Conservation (phyloP, 2,888 invertebrate species). For the Sphaerolaimus hirsutus region DNA sequence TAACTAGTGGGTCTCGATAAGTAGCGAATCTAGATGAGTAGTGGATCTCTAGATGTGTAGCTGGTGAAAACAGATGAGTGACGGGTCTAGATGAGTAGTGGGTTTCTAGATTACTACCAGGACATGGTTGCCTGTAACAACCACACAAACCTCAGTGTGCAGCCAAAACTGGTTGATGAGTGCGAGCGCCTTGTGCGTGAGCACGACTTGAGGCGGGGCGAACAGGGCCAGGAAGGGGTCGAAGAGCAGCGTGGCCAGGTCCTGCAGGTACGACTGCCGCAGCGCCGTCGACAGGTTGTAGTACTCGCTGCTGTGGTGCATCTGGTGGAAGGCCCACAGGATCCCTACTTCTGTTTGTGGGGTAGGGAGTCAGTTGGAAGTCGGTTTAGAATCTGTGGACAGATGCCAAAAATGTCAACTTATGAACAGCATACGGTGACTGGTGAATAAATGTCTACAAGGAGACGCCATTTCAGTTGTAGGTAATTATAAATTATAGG, state of each 20-base stretch:
- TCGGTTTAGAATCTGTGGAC: not conserved
- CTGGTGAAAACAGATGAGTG: too few species aligned
- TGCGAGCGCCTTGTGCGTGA: conserved; percentile 66
- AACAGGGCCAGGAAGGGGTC: not conserved
- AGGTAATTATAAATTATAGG: too few species aligned
- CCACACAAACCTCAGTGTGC: conserved; percentile 46
- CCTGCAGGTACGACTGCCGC: conserved; percentile 52
- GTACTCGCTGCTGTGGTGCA: conserved; percentile 69
- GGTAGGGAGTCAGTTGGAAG: not conserved
- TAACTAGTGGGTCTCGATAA: too few species aligned
- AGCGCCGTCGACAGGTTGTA: conserved; percentile 61
- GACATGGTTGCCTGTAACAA: too few species aligned
- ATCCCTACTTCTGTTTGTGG: conserved; percentile 48
- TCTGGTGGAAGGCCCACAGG: conserved; percentile 67
- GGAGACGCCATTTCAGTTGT: too few species aligned
- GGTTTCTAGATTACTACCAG: too few species aligned
- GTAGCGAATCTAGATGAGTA: too few species aligned
- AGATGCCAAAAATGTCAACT: not conserved
- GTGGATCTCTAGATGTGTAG: too few species aligned
- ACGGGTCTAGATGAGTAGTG: too few species aligned
- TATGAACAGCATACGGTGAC: too few species aligned
- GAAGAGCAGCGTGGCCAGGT: conserved; percentile 16
- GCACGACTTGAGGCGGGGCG: conserved; percentile 28
- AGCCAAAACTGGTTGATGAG: conserved; percentile 78
- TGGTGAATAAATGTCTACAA: too few species aligned